phyloP scores from a whole-genome alignment of 2,113 vertebrate species.

The Cyrtonyx montezumae region DNA sequence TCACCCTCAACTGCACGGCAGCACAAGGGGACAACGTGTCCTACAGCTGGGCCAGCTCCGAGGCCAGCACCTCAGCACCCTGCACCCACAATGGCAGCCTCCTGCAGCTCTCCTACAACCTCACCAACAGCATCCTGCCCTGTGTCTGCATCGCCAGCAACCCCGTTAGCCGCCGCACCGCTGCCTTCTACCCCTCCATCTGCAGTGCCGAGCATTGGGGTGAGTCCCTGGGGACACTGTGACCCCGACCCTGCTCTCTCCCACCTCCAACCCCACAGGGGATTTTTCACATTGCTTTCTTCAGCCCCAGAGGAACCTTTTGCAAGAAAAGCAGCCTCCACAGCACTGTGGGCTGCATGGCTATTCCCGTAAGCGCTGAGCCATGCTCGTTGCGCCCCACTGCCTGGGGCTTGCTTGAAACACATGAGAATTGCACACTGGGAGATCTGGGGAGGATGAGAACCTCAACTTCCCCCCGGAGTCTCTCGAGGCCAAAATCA shows the following conservation, averaged over 20 bases:
- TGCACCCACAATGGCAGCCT: neutral
- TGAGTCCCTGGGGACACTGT: neutral
- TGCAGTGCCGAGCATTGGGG: neutral
- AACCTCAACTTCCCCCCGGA: neutral
- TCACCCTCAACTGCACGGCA: neutral
- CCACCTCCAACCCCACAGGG: neutral
- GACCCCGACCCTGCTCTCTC: fast-evolving
- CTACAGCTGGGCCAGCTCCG: neutral
- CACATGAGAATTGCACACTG: fast-evolving
- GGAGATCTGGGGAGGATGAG: neutral
- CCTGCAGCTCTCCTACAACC: neutral
- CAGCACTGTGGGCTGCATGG: neutral
- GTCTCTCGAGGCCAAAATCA: neutral
- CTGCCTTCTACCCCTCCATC: neutral
- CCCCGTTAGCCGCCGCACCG: neutral
- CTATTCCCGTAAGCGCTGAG: fast-evolving
- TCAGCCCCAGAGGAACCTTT: neutral
- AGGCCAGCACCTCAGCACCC: fast-evolving
- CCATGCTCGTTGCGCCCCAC: fast-evolving
- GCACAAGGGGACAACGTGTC: neutral
- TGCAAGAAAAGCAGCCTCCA: fast-evolving
- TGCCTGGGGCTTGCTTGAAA: fast-evolving
- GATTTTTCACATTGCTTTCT: neutral
- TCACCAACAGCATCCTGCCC: fast-evolving
- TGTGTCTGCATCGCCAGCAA: constrained; percentile 4